Evolutionary conservation across 2,888 invertebrate species (phyloP), one percentile per base, ranked within the genome.

Genomic region (Asteroscopus sphinx): DNA sequence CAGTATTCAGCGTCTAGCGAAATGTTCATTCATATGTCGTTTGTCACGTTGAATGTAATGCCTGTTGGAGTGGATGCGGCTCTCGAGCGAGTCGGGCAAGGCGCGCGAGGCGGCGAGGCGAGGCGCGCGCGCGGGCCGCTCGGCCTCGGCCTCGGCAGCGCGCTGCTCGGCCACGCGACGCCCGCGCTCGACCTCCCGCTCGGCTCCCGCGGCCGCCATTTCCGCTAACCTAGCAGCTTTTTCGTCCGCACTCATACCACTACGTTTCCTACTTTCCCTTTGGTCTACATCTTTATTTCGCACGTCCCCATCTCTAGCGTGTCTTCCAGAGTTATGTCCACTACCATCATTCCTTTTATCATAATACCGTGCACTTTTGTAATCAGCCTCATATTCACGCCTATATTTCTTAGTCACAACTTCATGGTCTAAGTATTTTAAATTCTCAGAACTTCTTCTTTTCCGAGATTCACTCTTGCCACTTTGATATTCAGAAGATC

Each of bases 11-110:
- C 96, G 95, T 63, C 95, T 95, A 0, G 97, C 97, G 93, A 99
- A 99, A 89, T 98, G 96, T 61, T 96, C 95, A 76, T 98, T 96
- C 97, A 99, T 98, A 45, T 97, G 96, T 17, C 95, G 92, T 15
- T 95, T 95, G 3, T 97, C 96, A 55, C 98, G 95, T 86, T 99
- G 99, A 69, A 99, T 97, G 79, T 98, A 97, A 87, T 98, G 97
- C 37, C 97, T 96, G 84, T 98, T 99, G 11, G 98, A 96, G 81
- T 97, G 97, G 45, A 99, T 96, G 72, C 99, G 95, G 64, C 96
- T 96, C 81, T 98, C 98, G 0, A 99, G 96, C 8, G 96, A 96
- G 52, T 96, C 96, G 16, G 95, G 95, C 69, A 96, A 95, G 0
- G 96, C 96, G 48, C 77, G 94, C 79, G 80, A 95, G 89, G 65